phyloP scores from a whole-genome alignment of 2,888 invertebrate species.

The Standfussiana lucernea region DNA sequence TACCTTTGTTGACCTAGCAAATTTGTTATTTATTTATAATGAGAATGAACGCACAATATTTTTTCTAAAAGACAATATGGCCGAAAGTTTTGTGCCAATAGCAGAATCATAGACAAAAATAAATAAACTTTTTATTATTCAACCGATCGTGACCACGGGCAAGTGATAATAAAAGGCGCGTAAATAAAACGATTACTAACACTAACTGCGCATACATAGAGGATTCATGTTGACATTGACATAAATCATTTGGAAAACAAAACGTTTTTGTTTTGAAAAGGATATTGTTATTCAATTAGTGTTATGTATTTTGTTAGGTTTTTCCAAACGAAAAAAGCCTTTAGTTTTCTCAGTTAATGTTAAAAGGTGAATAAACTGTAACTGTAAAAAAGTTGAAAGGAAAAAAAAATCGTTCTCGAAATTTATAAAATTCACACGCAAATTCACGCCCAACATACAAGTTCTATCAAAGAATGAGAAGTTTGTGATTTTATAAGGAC shows the following conservation, averaged over 20 bases:
- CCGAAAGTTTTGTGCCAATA: slow-evolving; percentile 15
- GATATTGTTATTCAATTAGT: background rate
- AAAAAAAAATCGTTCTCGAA: too few species aligned
- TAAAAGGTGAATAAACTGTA: background rate
- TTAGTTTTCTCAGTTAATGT: background rate
- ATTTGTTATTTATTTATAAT: background rate
- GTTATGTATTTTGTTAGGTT: background rate
- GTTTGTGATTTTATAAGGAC: background rate
- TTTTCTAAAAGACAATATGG: background rate
- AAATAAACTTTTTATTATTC: slow-evolving; percentile 38
- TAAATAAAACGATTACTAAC: slow-evolving; percentile 54
- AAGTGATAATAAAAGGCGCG: slow-evolving; percentile 44
- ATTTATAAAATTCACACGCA: too few species aligned
- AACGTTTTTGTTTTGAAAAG: slow-evolving; percentile 29
- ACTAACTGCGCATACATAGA: slow-evolving; percentile 52
- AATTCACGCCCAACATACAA: background rate
- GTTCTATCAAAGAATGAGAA: background rate
- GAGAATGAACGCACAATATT: background rate
- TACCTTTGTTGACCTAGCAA: background rate
- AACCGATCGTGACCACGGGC: slow-evolving; percentile 29
- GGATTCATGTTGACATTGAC: slow-evolving; percentile 40
- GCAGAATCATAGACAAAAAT: slow-evolving; percentile 13
- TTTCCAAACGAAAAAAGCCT: background rate
- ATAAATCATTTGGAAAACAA: slow-evolving; percentile 47
- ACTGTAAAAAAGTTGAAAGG: background rate